Evolutionary conservation across 2,797 vertebrate species (phyloP), one percentile per base, ranked within the genome.

Genomic region (Columba guinea): DNA sequence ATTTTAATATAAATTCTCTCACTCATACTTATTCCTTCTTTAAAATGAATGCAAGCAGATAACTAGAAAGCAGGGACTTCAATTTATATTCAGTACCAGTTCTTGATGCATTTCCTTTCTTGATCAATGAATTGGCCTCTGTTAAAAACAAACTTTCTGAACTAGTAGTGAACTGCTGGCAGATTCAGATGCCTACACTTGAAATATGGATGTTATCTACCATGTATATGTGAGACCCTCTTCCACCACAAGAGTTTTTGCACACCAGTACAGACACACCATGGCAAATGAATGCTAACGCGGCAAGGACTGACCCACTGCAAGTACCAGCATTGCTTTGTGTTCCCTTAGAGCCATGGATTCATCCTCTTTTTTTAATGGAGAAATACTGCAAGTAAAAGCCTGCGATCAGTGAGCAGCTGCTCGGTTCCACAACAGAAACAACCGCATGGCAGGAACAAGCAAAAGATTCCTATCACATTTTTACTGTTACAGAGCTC

Each of bases 1-100:
- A 77, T 96, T 93, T 90, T 93, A 94, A 90, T 93, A 93, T 79
- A 63, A 81, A 88, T 79, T 89, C 65, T 64, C 87, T 91, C 63
- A 56, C 55, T 91, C 77, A 49, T 22, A 84, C 27, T 84, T 80
- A 9, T 49, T 88, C 59, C 32, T 88, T 93, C 71, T 85, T 71
- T 76, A 91, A 94, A 91, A 74, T 26, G 34, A 91, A 94, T 81
- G n/a, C 39, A 94, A 74, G 70, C 11, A 71, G 92, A 68, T 39
- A 52, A 8, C 46, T 63, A 67, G 75, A 89, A 79, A 82, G 55
- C 17, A 52, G 46, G 35, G 41, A 58, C 7, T 93, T 94, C 16
- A 34, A 22, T 79, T 94, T 91, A 32, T 55, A 70, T 59, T 70
- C 83, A 35, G 22, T n/a, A 65, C 16, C 39, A 46, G 32, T 60